Percentiles rank a stretch among this genome's conserved stretches.
Conservation (phyloP, 2,113 vertebrate genomes). For the Platysteira castanea region DNA sequence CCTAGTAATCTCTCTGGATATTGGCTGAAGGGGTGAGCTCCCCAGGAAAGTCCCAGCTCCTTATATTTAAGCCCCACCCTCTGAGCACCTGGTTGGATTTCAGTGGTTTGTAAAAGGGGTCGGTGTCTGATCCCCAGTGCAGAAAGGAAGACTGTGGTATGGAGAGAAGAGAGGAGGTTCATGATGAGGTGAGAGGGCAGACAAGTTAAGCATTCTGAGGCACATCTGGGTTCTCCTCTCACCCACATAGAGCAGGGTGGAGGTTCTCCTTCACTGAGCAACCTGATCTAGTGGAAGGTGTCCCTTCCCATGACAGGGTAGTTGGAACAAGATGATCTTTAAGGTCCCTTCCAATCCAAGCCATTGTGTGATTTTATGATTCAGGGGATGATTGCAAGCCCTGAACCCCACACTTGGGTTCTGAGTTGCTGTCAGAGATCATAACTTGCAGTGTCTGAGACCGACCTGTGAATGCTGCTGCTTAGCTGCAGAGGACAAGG, state of each 20-base stretch:
- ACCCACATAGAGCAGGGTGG: too few relatives aligned
- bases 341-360: background rate
- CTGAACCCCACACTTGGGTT: background rate
- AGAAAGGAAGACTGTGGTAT: background rate
- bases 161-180: background rate
- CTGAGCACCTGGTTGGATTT: background rate
- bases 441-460: background rate
- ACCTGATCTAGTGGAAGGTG: background rate
- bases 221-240: background rate
- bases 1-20: background rate
- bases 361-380: background rate
- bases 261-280: background rate
- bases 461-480: slow-evolving; percentile 33
- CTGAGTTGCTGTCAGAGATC: background rate
- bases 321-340: background rate
- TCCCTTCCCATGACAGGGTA: background rate
- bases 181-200: background rate
- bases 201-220: background rate
- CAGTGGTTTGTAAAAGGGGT: background rate
- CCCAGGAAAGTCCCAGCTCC: background rate
- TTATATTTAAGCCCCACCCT: background rate
- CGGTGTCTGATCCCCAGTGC: background rate
- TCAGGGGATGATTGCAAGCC: background rate
- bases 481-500: background rate
- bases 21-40: slow-evolving; percentile 3